A percentile compares a stretch with the other conserved stretches of the same genome.
Conservation (phyloP, 37 sponge, comb jelly and placozoan species). For the Diacarnus erythraeanus region DNA sequence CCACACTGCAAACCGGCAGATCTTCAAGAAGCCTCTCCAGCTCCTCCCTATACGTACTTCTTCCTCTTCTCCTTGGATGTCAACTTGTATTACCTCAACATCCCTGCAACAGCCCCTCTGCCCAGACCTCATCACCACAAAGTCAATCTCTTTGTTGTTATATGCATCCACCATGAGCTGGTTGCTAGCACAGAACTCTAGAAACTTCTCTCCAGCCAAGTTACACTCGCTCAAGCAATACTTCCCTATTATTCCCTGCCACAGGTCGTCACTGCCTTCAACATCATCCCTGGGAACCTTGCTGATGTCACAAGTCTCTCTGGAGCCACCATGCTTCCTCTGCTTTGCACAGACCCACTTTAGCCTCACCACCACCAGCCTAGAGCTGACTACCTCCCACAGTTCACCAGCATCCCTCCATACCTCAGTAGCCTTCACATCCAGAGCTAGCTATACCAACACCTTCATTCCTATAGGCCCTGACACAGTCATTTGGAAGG, state of each 20-base stretch:
- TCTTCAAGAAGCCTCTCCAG: neutral
- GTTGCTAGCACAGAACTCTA: constrained; percentile 47
- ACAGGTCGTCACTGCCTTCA: neutral
- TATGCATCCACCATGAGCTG: too few relatives aligned
- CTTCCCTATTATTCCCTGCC: constrained; percentile 15
- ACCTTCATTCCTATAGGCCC: constrained; percentile 26
- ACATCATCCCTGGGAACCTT: constrained; percentile 11
- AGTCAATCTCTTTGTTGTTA: too few relatives aligned
- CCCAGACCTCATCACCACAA: constrained; percentile 21
- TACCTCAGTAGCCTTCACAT: constrained; percentile 27
- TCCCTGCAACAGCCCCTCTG: neutral
- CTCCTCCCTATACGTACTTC: neutral
- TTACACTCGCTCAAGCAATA: neutral
- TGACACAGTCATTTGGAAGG: constrained; percentile 16
- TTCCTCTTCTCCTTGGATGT: too few relatives aligned
- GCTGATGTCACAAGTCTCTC: constrained; percentile 5
- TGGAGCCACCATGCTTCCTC: constrained; percentile 14
- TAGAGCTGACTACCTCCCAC: constrained; percentile 45
- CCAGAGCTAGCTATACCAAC: constrained; percentile 39
- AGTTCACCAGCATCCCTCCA: constrained; percentile 42
- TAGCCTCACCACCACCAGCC: constrained; percentile 38
- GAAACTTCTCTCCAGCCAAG: constrained; percentile 42
- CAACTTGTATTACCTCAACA: neutral
- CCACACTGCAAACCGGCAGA: neutral
- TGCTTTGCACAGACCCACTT: neutral